Evolutionary conservation across 2,113 vertebrate species (phyloP).

Genomic region (Gasterosteus nipponicus): DNA sequence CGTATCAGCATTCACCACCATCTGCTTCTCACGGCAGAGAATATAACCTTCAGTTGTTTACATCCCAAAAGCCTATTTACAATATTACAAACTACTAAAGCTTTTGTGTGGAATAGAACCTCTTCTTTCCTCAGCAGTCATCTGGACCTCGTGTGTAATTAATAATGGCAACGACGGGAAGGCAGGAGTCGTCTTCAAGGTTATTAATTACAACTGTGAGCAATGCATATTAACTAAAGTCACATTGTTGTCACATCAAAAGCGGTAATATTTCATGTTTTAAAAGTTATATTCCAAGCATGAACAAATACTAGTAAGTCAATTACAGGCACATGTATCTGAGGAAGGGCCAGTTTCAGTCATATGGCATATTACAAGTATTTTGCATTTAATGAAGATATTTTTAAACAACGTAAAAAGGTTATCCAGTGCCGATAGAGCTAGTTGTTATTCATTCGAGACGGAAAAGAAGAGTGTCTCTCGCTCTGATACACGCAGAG

Average conservation of each 20-base stretch:
- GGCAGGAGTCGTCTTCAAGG: not conserved
- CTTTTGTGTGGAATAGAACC: not conserved
- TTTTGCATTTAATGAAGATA: not conserved
- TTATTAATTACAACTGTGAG: not conserved
- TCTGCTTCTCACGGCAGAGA: conserved; percentile 2
- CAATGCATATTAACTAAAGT: not conserved
- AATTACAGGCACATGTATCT: not conserved
- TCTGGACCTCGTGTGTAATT: not conserved
- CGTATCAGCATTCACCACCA: not conserved
- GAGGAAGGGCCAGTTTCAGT: not conserved
- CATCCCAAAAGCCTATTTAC: not conserved
- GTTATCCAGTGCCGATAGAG: not conserved
- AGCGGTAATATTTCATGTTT: not conserved
- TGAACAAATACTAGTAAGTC: not conserved
- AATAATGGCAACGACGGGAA: not conserved
- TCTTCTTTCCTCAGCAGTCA: not conserved
- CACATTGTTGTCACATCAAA: not conserved
- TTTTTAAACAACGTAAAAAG: conserved; percentile 5
- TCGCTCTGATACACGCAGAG: not conserved
- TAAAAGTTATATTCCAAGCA: not conserved
- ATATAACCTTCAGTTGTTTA: not conserved
- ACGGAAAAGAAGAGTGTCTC: not conserved
- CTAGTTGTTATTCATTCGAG: not conserved
- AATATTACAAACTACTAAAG: not conserved
- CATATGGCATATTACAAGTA: not conserved